Evolutionary conservation across 2,113 vertebrate genomes (phyloP).

Genomic region (Illadopsis cleaveri): DNA sequence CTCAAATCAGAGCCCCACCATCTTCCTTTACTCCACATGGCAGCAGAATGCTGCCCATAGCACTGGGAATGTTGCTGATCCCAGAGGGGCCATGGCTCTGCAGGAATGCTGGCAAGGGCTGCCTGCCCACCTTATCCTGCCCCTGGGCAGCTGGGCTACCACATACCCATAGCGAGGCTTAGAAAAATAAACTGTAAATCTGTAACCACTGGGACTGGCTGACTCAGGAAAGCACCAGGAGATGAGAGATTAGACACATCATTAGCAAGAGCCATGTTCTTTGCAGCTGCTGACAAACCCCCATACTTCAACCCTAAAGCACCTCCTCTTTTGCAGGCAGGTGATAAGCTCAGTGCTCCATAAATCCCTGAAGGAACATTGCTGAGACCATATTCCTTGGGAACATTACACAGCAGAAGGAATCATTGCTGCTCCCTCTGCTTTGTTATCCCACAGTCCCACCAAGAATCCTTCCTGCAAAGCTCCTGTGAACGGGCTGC

Average conservation of each 20-base stretch:
- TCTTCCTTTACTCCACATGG: not conserved
- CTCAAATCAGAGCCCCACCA: not conserved
- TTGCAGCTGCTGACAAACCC: not conserved
- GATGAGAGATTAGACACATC: not conserved
- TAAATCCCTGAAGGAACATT: not conserved
- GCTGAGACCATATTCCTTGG: not conserved
- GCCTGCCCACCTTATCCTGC: not conserved
- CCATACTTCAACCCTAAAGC: accelerated
- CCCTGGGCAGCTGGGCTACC: not conserved
- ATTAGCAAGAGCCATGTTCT: not conserved
- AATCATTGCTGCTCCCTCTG: not conserved
- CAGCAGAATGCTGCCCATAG: accelerated
- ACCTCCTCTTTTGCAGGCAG: not conserved
- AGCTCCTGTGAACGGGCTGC: accelerated
- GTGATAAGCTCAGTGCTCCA: not conserved
- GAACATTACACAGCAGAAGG: not conserved
- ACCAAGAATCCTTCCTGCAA: not conserved
- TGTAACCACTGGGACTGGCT: not conserved
- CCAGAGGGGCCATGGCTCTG: not conserved
- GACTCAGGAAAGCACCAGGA: not conserved
- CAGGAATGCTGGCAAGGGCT: not conserved
- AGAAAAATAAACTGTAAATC: not conserved
- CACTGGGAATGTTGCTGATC: not conserved
- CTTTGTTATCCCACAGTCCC: not conserved
- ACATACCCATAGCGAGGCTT: not conserved